A percentile compares a stretch with the other conserved stretches of the same genome.
Evolutionary conservation across 2,888 invertebrate genomes (phyloP).

Genomic region (Cecidostiba fungosa): DNA sequence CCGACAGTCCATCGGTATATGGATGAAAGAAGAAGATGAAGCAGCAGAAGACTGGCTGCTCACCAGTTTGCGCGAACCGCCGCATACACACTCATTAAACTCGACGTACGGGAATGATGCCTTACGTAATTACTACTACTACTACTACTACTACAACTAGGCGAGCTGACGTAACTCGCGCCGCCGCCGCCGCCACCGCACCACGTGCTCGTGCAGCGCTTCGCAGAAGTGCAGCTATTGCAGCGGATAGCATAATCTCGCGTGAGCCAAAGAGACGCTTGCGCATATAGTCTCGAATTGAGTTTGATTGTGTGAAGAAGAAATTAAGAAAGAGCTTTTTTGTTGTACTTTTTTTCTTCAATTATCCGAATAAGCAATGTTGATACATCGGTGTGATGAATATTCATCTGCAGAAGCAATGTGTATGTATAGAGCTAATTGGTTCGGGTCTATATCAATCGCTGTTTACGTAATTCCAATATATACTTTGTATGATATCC

Average conservation of each 20-base stretch:
- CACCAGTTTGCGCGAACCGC: conserved; percentile 6
- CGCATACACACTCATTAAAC: conserved; percentile 20
- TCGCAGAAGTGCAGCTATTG: conserved; percentile 45
- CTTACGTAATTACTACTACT: conserved; percentile 46
- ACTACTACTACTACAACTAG: conserved; percentile 17
- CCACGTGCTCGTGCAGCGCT: conserved; percentile 48
- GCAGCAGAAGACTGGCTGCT: background rate
- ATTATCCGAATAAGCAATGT: no score
- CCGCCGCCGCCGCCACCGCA: conserved; percentile 34
- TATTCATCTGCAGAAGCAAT: no score
- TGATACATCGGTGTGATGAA: no score
- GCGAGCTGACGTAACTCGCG: conserved; percentile 35
- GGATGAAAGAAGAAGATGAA: background rate
- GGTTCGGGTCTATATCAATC: no score
- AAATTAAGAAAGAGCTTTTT: background rate
- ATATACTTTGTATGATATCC: no score
- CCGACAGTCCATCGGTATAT: background rate
- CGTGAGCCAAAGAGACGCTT: background rate
- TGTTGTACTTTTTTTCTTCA: no score
- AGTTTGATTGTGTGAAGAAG: background rate
- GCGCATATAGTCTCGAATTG: conserved; percentile 3
- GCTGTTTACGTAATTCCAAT: no score
- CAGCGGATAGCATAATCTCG: background rate
- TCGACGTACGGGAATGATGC: background rate
- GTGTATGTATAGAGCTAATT: no score